Evolutionary conservation across 2,888 invertebrate species (phyloP).

Genomic region (Tipula vernalis): DNA sequence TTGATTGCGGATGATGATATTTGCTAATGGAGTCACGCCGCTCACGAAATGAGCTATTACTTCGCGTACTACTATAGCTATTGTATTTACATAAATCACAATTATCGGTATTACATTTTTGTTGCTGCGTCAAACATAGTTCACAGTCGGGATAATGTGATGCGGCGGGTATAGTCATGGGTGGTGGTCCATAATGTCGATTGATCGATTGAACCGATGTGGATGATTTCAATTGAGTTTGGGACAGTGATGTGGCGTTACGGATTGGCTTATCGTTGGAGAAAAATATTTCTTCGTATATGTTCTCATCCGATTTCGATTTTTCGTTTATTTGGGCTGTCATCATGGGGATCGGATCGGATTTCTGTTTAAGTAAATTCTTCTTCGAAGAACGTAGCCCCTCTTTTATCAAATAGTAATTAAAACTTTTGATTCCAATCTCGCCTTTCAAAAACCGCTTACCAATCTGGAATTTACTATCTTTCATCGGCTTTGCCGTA

Average conservation of each 20-base stretch:
- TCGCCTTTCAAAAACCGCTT: slow-evolving; percentile 33
- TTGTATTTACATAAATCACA: slow-evolving; percentile 27
- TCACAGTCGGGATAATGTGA: slow-evolving; percentile 28
- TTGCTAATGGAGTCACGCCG: background rate
- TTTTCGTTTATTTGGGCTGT: slow-evolving; percentile 23
- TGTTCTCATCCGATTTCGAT: slow-evolving; percentile 34
- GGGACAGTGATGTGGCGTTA: background rate
- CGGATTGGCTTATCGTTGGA: slow-evolving; percentile 24
- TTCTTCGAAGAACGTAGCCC: slow-evolving; percentile 33
- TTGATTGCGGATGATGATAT: background rate
- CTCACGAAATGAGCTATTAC: background rate
- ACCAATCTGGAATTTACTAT: slow-evolving; percentile 31
- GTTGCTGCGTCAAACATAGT: slow-evolving; percentile 32
- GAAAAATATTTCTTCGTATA: slow-evolving; percentile 35
- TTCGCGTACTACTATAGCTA: background rate
- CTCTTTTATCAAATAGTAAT: slow-evolving; percentile 35
- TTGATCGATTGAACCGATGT: background rate
- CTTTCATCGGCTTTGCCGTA: background rate
- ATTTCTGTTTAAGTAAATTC: slow-evolving; percentile 28
- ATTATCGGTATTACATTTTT: slow-evolving; percentile 28
- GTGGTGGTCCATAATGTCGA: background rate
- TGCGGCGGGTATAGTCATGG: background rate
- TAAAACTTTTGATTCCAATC: slow-evolving; percentile 36
- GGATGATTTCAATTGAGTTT: background rate
- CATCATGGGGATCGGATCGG: slow-evolving; percentile 16